Evolutionary conservation across 2,888 invertebrate genomes (phyloP).

Genomic region (Endomychus coccineus): DNA sequence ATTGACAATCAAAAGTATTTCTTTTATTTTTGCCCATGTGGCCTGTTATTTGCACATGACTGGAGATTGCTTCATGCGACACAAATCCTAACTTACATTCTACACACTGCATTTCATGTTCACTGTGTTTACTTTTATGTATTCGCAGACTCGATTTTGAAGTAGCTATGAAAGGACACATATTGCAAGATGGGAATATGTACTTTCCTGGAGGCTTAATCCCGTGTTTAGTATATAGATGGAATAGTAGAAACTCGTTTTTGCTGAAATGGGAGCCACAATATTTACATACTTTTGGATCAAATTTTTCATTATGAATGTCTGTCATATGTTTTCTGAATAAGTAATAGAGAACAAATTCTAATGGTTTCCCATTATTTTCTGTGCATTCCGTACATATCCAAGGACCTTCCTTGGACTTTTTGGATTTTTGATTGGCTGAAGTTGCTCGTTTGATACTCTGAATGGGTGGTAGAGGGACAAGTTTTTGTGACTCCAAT

Average conservation of each 20-base stretch:
- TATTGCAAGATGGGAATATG: conserved; percentile 67
- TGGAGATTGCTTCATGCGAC: conserved; percentile 41
- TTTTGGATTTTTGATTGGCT: conserved; percentile 7
- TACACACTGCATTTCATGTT: conserved; percentile 48
- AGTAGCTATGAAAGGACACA: conserved; percentile 70
- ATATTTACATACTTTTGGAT: conserved; percentile 72
- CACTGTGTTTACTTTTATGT: conserved; percentile 60
- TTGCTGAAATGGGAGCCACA: conserved; percentile 73
- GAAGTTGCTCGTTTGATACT: too few relatives aligned
- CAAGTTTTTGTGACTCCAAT: too few relatives aligned
- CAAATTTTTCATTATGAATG: conserved; percentile 70
- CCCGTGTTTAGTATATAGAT: conserved; percentile 72
- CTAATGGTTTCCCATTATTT: conserved; percentile 52
- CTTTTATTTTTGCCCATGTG: conserved; percentile 39
- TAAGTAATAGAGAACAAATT: conserved; percentile 70
- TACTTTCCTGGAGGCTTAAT: conserved; percentile 50
- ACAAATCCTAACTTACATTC: conserved; percentile 51
- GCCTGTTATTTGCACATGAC: conserved; percentile 52
- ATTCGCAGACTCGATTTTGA: conserved; percentile 61
- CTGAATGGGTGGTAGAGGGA: too few relatives aligned
- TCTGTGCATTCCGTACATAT: conserved; percentile 69
- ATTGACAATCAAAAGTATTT: conserved; percentile 53
- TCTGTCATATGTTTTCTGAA: conserved; percentile 77
- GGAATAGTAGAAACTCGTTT: conserved; percentile 67
- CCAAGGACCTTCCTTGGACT: conserved; percentile 62